Percentiles rank a stretch among this genome's conserved stretches.
These are phyloP conservation scores for Panthera uncia DNA, from an alignment of 2,113 vertebrate genomes.

Conservation along the genomic window DNA sequence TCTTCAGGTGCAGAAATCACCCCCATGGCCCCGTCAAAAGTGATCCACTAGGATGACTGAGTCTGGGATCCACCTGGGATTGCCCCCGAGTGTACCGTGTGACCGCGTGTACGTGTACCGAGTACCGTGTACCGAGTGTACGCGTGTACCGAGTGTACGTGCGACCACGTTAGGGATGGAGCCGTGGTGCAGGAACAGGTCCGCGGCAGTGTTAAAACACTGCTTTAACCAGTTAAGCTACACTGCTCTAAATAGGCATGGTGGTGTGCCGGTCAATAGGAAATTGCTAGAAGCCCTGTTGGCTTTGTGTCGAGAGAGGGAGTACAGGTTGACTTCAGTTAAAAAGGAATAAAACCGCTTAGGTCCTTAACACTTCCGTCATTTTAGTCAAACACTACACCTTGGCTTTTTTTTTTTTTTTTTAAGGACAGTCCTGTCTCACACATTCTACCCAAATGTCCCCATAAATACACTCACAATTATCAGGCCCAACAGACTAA, in stretches of 20 bases:
- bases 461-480: not conserved
- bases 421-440: not conserved
- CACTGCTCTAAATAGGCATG: not conserved
- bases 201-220: not conserved
- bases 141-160: too few relatives aligned
- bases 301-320: not conserved
- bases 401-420: not conserved
- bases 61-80: not conserved
- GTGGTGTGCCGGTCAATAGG: too few relatives aligned
- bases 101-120: not conserved
- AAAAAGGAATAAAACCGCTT: not conserved
- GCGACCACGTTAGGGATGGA: too few relatives aligned
- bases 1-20: not conserved
- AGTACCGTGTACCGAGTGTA: too few relatives aligned
- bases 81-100: not conserved
- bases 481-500: not conserved
- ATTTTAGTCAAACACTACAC: not conserved
- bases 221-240: not conserved
- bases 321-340: too few relatives aligned
- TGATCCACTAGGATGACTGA: not conserved
- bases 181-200: not conserved
- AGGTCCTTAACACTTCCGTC: not conserved
- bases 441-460: not conserved
- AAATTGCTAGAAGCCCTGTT: not conserved
- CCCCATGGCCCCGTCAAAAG: not conserved